Percentiles rank a stretch among this genome's conserved stretches.
phyloP scores from a whole-genome alignment of 2,888 invertebrate genomes.

The Protodeltote pygarga region DNA sequence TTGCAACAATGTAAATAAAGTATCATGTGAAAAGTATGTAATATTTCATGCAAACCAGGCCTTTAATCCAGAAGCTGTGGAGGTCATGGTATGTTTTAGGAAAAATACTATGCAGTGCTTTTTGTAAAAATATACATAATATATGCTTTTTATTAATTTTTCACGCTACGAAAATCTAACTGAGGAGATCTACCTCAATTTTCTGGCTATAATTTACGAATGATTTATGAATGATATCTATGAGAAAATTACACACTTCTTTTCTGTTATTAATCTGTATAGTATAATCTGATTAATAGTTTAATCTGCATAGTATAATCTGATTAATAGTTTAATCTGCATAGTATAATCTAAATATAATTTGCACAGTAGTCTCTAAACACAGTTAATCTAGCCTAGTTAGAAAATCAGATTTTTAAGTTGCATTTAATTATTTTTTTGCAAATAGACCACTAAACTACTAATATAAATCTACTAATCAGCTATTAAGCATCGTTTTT shows the following conservation, averaged over 20 bases:
- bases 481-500: conserved; percentile 26
- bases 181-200: no score
- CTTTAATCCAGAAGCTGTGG: conserved; percentile 69
- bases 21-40: conserved; percentile 42
- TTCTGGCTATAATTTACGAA: no score
- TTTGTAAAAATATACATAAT: background rate
- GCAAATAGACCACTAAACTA: background rate
- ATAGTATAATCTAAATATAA: conserved; percentile 10
- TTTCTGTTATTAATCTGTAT: background rate
- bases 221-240: no score
- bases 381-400: background rate
- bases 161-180: background rate
- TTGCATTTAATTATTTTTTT: conserved; percentile 14
- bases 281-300: background rate
- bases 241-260: no score
- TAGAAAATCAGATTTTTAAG: background rate
- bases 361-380: conserved; percentile 13
- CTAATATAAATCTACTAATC: background rate
- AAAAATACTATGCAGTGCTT: conserved; percentile 31
- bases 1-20: background rate
- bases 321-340: conserved; percentile 3
- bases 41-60: conserved; percentile 75
- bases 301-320: background rate
- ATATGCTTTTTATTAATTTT: conserved; percentile 13
- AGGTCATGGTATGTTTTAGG: conserved; percentile 64